A percentile compares a stretch with the other conserved stretches of the same genome.
These are phyloP conservation scores for Paraescarpia echinospica DNA, from an alignment of 1,140 invertebrate species.

Conservation along the genomic window DNA sequence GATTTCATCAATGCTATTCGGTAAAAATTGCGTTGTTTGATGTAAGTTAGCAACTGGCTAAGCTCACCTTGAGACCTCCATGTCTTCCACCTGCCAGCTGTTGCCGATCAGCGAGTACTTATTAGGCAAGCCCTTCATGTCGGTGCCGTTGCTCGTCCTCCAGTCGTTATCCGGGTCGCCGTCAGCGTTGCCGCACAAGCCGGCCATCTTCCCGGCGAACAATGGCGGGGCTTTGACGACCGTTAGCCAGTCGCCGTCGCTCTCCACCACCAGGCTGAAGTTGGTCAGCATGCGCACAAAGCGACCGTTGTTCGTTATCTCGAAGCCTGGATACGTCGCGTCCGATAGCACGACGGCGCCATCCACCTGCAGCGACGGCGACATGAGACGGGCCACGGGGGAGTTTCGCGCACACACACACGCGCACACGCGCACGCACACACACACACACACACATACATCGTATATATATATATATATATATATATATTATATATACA, in stretches of 20 bases:
- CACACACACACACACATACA: too few species aligned
- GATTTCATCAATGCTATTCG: neutral
- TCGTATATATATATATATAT: too few species aligned
- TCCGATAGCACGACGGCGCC: neutral
- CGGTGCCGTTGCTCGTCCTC: neutral
- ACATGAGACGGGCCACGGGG: neutral
- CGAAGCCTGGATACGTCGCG: neutral
- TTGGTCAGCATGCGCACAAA: neutral
- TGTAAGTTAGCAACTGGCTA: neutral
- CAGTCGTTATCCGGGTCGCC: slow-evolving; percentile 12
- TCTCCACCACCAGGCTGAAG: neutral
- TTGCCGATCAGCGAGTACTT: neutral
- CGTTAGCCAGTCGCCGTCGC: neutral
- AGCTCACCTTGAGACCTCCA: neutral
- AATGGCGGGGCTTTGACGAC: neutral
- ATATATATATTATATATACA: too few species aligned
- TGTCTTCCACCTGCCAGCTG: slow-evolving; percentile 21
- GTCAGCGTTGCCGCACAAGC: slow-evolving; percentile 19
- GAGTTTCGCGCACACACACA: too few species aligned
- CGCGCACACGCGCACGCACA: too few species aligned
- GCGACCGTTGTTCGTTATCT: slow-evolving; percentile 11
- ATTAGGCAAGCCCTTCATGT: neutral
- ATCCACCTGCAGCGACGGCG: neutral
- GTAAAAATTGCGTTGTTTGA: neutral
- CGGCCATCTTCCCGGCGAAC: neutral